Evolutionary conservation across 2,113 vertebrate species (phyloP), one percentile per base, ranked within the genome.

Genomic region (Chloropsis hardwickii): DNA sequence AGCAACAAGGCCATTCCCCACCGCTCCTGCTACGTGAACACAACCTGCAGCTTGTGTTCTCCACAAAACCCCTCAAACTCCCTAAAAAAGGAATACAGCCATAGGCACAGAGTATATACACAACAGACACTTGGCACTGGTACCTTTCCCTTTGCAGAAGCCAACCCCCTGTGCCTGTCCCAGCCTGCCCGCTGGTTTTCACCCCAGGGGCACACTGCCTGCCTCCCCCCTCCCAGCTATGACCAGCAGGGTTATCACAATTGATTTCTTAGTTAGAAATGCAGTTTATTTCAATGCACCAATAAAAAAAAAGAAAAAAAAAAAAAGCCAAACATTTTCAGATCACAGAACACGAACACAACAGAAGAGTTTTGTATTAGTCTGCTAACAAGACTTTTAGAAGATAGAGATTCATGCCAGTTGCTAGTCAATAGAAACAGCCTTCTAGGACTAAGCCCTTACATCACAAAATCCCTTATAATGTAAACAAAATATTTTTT

Each of bases 401-500:
- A 96, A 97, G 86, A 92, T 74, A 96, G 92, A 97, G 64, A 92
- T 90, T 84, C 95, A 86, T 97, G 98, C 97, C 97, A 96, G 95
- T 92, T 81, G 66, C 95, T 97, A 97, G 92, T 96, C 94, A 96
- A 94, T 96, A 98, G 96, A 97, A 98, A 97, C 81, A 97, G 92
- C 94, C 86, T 97, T 94, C 96, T 94, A 96, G 95, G 94, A 94
- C 92, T 95, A 97, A 97, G 95, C 92, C 95, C 82, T 98, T 98
- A 94, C 92, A 94, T 93, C 97, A 98, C 97, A 97, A 98, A 97
- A 98, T 98, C 98, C 98, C 98, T 98, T 98, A 97, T 97, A 96
- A 98, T 98, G 98, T 98, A 98, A 98, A 98, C 98, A 98, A 98
- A 98, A 98, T 98, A 31, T 88, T 96, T 97, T 97, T 94, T 95